Conservation (phyloP, 2,797 vertebrate genomes). For the Pantherophis alleghaniensis region DNA sequence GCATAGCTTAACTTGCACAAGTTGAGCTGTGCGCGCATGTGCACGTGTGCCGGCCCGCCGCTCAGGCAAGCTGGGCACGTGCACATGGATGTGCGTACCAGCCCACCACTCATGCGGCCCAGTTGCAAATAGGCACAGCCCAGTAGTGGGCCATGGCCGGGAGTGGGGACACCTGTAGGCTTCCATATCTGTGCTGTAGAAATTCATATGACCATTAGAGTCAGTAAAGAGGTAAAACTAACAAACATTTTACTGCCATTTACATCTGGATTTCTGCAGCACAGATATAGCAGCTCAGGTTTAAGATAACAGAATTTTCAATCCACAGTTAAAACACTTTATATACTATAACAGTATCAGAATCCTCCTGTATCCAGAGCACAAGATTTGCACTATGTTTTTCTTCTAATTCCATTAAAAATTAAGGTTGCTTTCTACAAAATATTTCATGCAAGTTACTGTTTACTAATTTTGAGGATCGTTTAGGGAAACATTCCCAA, state of each 20-base stretch:
- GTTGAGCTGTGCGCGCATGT: neutral
- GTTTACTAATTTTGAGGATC: neutral
- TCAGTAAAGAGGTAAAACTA: neutral
- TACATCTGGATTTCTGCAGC: neutral
- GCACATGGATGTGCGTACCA: rapidly evolving
- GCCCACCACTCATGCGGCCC: neutral
- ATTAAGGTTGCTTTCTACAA: neutral
- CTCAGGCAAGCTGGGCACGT: neutral
- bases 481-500: neutral
- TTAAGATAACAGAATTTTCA: neutral
- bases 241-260: neutral
- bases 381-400: neutral
- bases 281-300: neutral
- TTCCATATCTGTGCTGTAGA: neutral
- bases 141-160: too few relatives aligned
- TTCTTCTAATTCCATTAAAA: neutral
- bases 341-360: neutral
- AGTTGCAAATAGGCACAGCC: neutral
- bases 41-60: rapidly evolving
- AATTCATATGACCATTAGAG: neutral
- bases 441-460: neutral
- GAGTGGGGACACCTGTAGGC: neutral
- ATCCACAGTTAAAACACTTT: neutral
- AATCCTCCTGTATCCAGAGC: neutral
- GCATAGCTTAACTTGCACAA: neutral